Conservation (phyloP, 2,113 vertebrate genomes). For the Ochotona curzoniae region DNA sequence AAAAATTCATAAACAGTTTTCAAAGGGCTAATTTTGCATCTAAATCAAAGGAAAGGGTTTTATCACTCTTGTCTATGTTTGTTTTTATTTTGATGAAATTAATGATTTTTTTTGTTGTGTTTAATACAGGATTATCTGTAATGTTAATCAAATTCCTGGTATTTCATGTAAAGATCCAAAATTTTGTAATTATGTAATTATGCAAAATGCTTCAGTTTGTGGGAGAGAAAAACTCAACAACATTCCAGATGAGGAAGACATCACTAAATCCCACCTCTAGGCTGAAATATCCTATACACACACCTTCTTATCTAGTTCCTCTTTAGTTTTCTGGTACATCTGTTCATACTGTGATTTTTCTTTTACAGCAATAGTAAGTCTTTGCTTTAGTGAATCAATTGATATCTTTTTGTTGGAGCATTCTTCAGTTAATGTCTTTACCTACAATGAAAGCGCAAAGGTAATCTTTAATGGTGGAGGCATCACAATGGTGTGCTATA, state of each 20-base stretch:
- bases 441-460: constrained; percentile 84
- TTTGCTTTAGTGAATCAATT: constrained; percentile 92
- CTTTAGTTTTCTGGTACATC: constrained; percentile 88
- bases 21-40: neutral
- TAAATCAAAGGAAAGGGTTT: neutral
- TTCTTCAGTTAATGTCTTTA: constrained; percentile 91
- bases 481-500: neutral
- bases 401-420: constrained; percentile 91
- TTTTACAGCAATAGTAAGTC: constrained; percentile 88
- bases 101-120: constrained; percentile 30
- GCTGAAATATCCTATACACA: neutral
- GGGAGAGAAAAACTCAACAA: constrained; percentile 11
- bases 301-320: constrained; percentile 93
- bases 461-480: constrained; percentile 10
- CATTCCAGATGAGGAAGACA: neutral
- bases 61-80: neutral
- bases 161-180: neutral
- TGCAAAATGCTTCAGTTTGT: neutral
- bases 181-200: neutral
- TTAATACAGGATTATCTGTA: neutral
- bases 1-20: neutral
- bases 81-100: constrained; percentile 39
- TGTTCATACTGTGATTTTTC: constrained; percentile 91
- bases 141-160: constrained; percentile 40
- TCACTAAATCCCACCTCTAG: neutral